Base-by-base conservation (phyloP, 1,140 invertebrate species). In the Bombus waltoni region DNA sequence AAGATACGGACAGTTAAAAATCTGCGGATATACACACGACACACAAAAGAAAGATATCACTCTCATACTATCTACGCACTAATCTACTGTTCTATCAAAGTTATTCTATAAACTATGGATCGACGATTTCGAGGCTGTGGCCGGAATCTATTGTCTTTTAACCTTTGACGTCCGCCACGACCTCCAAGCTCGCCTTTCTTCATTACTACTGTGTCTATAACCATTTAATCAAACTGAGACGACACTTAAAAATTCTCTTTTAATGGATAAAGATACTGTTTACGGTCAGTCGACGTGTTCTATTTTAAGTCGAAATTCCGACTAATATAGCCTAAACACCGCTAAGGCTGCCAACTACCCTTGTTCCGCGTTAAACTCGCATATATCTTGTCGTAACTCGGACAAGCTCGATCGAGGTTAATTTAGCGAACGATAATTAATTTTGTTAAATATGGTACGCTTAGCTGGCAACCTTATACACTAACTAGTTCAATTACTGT, bases 31-130 rank as follows among this genome's bases (percentile, higher is more conserved):
- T 84, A 93, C 91, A 94, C 92, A 93, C 87, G 90, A 94, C 90
- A 94, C 92, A 92, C 90, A 90, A 93, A 92, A 91, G 89, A 86
- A 92, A 88, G 87, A 91, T 86, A 86, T 90, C 92, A 94, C 91
- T 93, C 92, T 93, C 88, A 80, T 93, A 93, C 92, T 93, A 93
- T 92, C 93, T 94, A 94, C 93, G 70, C 90, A 87, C 92, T 92
- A 93, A 92, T 90, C 90, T 93, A 94, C 94, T 93, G 83, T 89
- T 92, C 93, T 93, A 93, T 15, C 79, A 71, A 62, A 83, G 70
- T 86, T 83, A 35, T 80, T 86, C 92, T 93, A 94, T 91, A 62
- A 89, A 87, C 91, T 90, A 91, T 91, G 83, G 86, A 92, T 40
- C 71, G 82, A 71, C 83, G 83, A 85, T 18, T 13, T 79, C 57